These are phyloP conservation scores for Hemiprocne comata DNA, from an alignment of 2,113 vertebrate genomes.

Conservation along the genomic window DNA sequence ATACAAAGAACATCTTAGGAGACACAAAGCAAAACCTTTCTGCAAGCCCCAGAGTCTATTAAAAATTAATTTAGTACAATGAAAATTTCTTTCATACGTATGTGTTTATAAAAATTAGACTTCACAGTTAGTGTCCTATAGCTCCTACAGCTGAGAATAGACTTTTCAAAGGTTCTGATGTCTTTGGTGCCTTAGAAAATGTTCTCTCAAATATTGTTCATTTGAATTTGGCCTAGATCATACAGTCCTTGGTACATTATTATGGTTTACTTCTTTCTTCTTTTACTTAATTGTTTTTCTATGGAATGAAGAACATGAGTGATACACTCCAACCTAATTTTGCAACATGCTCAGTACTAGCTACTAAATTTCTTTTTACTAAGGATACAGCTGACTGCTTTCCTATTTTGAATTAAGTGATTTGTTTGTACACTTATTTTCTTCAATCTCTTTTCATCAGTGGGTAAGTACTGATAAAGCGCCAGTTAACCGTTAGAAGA, in stretches of 20 bases:
- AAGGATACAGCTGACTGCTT: neutral
- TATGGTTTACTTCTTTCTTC: neutral
- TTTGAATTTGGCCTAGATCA: neutral
- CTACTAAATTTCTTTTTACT: neutral
- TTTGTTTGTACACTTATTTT: neutral
- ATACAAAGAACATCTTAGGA: neutral
- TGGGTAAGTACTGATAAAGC: neutral
- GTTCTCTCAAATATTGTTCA: neutral
- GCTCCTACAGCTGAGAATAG: neutral
- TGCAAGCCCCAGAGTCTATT: neutral
- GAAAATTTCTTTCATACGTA: neutral
- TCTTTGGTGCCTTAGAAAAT: neutral
- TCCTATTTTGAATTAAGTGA: slow-evolving; percentile 17
- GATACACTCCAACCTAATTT: neutral
- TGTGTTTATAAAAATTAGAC: neutral
- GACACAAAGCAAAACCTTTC: neutral
- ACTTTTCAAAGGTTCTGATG: neutral
- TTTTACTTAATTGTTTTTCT: neutral
- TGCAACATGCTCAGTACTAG: neutral
- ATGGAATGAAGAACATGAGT: neutral
- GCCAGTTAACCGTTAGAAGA: neutral
- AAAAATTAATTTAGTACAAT: neutral
- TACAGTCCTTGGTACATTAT: neutral
- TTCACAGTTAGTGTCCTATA: neutral
- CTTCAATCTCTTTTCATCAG: neutral